Base-by-base conservation (phyloP, 2,888 invertebrate species). In the Chymomyza amoena region DNA sequence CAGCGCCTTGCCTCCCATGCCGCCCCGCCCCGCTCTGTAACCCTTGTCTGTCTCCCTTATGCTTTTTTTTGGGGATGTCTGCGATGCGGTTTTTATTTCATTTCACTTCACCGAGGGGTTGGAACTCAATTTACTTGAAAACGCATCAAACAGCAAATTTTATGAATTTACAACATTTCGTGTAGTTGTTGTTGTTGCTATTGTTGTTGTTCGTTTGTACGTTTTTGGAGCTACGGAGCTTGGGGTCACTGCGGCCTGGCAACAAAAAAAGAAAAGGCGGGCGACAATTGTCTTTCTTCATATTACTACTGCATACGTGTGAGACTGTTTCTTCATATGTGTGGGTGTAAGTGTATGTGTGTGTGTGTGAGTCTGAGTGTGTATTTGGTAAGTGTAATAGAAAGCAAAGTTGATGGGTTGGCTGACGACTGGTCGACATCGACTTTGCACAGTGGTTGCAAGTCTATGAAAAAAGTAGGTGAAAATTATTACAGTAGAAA, bases 61-160 rank as follows among this genome's bases (percentile, higher is more conserved):
- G 54, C 45, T 51, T 13, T 59, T 61, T 54, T 74, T 62, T 60
- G 63, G 61, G 65, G 59, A 66, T 66, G 70, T 67, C 75, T 72
- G 73, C 54, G 69, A 75, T 88, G 86, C 70, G 84, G 88, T 85
- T 84, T 87, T 85, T 87, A 87, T 85, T 87, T 84, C 84, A 80
- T 87, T 84, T 83, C 79, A 77, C 74, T 81, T 81, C 76, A 80
- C 78, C 76, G 73, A 82, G 83, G 88, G 88, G 84, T 88, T 85
- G 84, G 83, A 85, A 88, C 88, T 86, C 88, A 85, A 85, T 85
- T 85, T 85, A 88, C 87, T 84, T 88, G 82, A 84, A 84, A 85
- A 85, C 88, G 84, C 88, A 85, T 86, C 87, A 86, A 88, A 84
- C 88, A 81, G 84, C 88, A 84, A 88, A 88, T 85, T 85, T 85